Percentiles rank a stretch among this genome's conserved stretches.
These are phyloP conservation scores for Myrmecobius fasciatus DNA, from an alignment of 2,113 vertebrate genomes.

Conservation along the genomic window DNA sequence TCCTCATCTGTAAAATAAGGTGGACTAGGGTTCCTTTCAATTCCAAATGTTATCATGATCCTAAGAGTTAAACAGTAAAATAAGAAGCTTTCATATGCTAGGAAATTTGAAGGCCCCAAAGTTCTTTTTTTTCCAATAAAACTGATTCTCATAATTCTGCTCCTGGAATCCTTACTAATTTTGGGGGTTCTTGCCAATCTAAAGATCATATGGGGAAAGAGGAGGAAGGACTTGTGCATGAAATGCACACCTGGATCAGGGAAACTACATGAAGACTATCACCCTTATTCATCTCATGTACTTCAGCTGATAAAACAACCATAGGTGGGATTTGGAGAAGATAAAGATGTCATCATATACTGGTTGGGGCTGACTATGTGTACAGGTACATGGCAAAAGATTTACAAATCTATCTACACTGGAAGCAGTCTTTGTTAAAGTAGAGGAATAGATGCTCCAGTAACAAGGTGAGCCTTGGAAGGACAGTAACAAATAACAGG, in stretches of 20 bases:
- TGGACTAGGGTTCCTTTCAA: background rate
- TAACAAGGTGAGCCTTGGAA: too few species aligned
- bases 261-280: background rate
- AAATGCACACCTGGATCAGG: background rate
- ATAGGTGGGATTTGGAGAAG: background rate
- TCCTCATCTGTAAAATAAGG: background rate
- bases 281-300: background rate
- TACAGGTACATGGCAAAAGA: too few species aligned
- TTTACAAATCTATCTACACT: too few species aligned
- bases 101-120: background rate
- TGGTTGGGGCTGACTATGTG: too few species aligned
- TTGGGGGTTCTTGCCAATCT: background rate
- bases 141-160: background rate
- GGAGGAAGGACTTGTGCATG: background rate
- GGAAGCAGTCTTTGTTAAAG: too few species aligned
- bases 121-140: background rate
- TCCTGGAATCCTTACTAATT: background rate
- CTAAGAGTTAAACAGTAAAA: background rate
- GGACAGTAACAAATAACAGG: too few species aligned
- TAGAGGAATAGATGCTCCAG: too few species aligned
- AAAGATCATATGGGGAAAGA: background rate
- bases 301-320: background rate
- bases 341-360: background rate
- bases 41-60: background rate
- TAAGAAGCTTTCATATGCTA: background rate